phyloP scores from a whole-genome alignment of 2,797 vertebrate genomes.

The Paramormyrops hopkinsi region DNA sequence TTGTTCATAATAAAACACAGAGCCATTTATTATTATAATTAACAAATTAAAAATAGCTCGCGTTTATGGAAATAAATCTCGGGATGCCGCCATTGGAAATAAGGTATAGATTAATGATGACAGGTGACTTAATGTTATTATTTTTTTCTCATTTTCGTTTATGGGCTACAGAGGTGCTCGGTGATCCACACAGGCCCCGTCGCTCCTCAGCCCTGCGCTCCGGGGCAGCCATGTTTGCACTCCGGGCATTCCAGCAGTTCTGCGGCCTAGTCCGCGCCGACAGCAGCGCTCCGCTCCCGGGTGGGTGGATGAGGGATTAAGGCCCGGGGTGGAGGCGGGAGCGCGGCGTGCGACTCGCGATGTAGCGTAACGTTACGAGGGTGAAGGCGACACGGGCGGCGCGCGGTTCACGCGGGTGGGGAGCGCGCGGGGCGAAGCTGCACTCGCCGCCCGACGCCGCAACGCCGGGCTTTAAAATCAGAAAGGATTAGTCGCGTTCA shows the following conservation, averaged over 20 bases:
- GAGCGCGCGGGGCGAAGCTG: not conserved
- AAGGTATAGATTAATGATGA: not conserved
- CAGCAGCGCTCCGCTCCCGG: not conserved
- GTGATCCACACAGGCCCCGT: constrained; percentile 2
- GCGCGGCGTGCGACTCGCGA: not conserved
- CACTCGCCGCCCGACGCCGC: not conserved
- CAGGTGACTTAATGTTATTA: not conserved
- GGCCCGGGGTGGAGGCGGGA: not conserved
- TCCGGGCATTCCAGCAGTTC: constrained; percentile 24
- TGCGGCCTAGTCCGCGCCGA: constrained; percentile 20
- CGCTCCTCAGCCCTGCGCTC: constrained; percentile 19
- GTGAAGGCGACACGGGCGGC: not conserved
- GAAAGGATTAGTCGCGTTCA: not conserved
- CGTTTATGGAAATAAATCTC: not conserved
- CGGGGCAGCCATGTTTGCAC: constrained; percentile 30
- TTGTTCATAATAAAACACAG: not conserved
- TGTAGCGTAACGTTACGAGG: not conserved
- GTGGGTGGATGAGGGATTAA: not conserved
- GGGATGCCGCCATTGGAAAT: not conserved
- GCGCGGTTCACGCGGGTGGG: not conserved
- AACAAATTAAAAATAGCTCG: not conserved
- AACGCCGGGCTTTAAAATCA: not conserved
- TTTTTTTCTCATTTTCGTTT: not conserved
- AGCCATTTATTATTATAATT: not conserved
- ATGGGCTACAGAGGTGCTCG: not conserved